These are phyloP conservation scores for Centropyge bicolor DNA, from an alignment of 2,797 vertebrate genomes.

Conservation along the genomic window DNA sequence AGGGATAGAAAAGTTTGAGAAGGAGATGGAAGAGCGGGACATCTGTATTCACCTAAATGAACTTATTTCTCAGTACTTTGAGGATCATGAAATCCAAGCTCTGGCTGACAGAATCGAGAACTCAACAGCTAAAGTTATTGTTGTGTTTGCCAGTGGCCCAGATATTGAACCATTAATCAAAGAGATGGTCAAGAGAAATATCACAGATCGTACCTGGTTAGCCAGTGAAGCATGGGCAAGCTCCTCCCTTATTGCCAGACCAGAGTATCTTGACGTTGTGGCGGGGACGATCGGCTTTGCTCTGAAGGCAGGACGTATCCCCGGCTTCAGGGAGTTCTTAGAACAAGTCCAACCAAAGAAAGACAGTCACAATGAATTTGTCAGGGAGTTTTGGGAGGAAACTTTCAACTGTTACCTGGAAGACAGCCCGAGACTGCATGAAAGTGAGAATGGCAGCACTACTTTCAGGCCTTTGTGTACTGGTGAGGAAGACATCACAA, in stretches of 20 bases:
- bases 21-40: slow-evolving; percentile 95
- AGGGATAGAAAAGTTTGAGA: slow-evolving; percentile 97
- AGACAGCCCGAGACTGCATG: slow-evolving; percentile 86
- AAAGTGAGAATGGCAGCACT: slow-evolving; percentile 87
- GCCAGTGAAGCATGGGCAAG: slow-evolving; percentile 98
- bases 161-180: slow-evolving; percentile 96
- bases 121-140: slow-evolving; percentile 96
- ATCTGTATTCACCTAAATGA: slow-evolving; percentile 98
- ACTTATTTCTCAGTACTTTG: slow-evolving; percentile 96
- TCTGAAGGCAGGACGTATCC: slow-evolving; percentile 91
- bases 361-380: slow-evolving; percentile 93
- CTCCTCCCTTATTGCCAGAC: slow-evolving; percentile 95
- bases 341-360: slow-evolving; percentile 94
- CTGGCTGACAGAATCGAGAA: slow-evolving; percentile 96
- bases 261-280: slow-evolving; percentile 94
- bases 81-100: slow-evolving; percentile 91
- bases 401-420: slow-evolving; percentile 97
- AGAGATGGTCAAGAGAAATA: slow-evolving; percentile 93
- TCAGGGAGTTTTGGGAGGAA: slow-evolving; percentile 99
- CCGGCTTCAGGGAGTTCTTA: slow-evolving; percentile 93
- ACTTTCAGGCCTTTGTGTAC: slow-evolving; percentile 91
- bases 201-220: slow-evolving; percentile 95
- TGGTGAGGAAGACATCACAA: slow-evolving; percentile 93
- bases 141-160: slow-evolving; percentile 95
- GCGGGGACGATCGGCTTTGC: slow-evolving; percentile 95